phyloP scores from a whole-genome alignment of 2,113 vertebrate genomes.

The Aegotheles bennettii region DNA sequence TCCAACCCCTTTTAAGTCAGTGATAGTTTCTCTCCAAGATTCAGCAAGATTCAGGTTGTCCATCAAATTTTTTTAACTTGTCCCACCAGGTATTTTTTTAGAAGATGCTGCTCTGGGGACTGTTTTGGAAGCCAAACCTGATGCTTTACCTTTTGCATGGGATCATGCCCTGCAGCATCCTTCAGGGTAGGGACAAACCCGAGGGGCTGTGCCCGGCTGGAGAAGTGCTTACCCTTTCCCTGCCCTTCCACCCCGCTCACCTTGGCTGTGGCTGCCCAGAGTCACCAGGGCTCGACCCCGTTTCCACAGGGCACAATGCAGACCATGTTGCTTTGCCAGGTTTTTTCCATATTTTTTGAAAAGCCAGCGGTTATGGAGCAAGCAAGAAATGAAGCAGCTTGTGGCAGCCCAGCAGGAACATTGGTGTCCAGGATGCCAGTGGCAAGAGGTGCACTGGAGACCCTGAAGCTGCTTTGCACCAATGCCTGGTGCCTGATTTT shows the following conservation, averaged over 20 bases:
- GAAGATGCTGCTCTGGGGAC: accelerated
- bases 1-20: neutral
- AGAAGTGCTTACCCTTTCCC: neutral
- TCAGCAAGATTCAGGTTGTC: neutral
- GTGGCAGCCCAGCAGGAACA: neutral
- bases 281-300: neutral
- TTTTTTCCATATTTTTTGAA: neutral
- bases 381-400: neutral
- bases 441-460: neutral
- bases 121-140: neutral
- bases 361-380: neutral
- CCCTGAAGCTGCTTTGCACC: neutral
- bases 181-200: neutral
- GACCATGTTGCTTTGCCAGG: neutral
- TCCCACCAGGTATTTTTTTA: neutral
- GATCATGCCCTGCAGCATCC: neutral
- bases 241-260: accelerated
- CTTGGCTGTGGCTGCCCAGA: neutral
- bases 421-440: neutral
- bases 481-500: neutral
- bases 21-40: neutral
- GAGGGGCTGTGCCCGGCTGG: neutral
- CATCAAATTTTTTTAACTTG: neutral
- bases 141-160: neutral
- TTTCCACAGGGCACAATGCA: neutral